These are phyloP conservation scores for Reticulitermes lucifugus DNA, from an alignment of 2,888 invertebrate species.

Conservation along the genomic window DNA sequence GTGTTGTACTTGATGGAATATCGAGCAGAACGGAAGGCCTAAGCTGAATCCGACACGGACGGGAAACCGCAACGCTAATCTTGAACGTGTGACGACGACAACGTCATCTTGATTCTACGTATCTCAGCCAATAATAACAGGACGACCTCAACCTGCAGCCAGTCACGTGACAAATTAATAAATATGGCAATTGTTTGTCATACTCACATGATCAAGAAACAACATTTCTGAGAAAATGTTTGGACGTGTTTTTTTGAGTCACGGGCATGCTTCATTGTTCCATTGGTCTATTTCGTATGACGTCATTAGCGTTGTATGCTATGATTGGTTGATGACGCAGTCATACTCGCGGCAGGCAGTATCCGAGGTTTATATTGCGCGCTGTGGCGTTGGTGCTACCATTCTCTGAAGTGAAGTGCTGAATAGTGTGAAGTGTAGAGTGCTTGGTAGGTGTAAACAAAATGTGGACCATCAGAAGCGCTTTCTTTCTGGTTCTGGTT, in stretches of 20 bases:
- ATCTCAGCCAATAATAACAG: neutral
- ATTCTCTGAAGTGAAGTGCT: neutral
- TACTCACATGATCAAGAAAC: neutral
- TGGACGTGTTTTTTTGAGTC: neutral
- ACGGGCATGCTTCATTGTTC: neutral
- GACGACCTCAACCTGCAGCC: neutral
- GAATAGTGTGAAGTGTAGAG: neutral
- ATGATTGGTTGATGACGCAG: neutral
- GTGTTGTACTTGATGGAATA: no score
- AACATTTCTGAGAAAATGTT: neutral
- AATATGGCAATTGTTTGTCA: conserved; percentile 16
- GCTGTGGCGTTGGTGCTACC: neutral
- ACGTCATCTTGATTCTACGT: conserved; percentile 10
- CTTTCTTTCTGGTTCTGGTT: neutral
- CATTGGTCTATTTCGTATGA: neutral
- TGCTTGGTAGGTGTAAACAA: neutral
- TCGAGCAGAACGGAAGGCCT: neutral
- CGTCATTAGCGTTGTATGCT: neutral
- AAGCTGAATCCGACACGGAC: neutral
- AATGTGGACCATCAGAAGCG: neutral
- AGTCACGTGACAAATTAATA: neutral
- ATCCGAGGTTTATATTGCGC: conserved; percentile 5
- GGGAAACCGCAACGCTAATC: neutral
- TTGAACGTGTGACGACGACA: neutral
- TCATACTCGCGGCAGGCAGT: neutral